phyloP scores from a whole-genome alignment of 1,140 invertebrate genomes.

The Copidosoma floridanum region DNA sequence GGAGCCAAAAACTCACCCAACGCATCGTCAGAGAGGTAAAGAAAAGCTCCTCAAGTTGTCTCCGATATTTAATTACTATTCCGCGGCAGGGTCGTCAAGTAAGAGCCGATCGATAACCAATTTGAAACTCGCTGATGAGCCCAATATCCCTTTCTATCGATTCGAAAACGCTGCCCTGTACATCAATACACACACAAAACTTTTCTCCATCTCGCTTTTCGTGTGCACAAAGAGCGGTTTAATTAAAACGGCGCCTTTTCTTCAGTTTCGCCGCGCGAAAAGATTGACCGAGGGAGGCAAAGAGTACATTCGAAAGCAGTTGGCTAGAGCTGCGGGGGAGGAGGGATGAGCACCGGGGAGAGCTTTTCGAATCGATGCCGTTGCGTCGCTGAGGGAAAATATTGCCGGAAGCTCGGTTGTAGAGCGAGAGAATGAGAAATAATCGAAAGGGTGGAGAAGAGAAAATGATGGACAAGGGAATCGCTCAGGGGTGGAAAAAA shows the following conservation, averaged over 20 bases:
- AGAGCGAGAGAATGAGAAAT: slow-evolving; percentile 1
- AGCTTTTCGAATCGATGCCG: slow-evolving; percentile 11
- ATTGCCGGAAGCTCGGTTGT: neutral
- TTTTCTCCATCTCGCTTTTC: neutral
- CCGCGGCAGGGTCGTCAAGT: slow-evolving; percentile 3
- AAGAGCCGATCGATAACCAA: slow-evolving; percentile 33
- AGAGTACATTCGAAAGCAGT: slow-evolving; percentile 16
- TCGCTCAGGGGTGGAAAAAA: neutral
- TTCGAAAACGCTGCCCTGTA: neutral
- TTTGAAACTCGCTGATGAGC: slow-evolving; percentile 29
- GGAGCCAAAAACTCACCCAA: too few relatives aligned
- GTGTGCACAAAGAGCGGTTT: slow-evolving; percentile 26
- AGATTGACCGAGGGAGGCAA: neutral
- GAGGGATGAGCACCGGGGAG: neutral
- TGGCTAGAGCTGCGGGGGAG: slow-evolving; percentile 5
- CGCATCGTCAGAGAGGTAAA: too few relatives aligned
- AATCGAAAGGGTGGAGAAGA: neutral
- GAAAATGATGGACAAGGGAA: neutral
- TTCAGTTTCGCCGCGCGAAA: too few relatives aligned
- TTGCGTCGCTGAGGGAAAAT: neutral
- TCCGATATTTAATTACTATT: slow-evolving; percentile 17
- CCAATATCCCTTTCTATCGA: slow-evolving; percentile 12
- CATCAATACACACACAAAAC: too few relatives aligned
- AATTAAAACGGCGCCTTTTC: slow-evolving; percentile 30
- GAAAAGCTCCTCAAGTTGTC: neutral